A percentile compares a stretch with the other conserved stretches of the same genome.
These are phyloP conservation scores for Eupithecia inturbata DNA, from an alignment of 2,888 invertebrate genomes.

Conservation along the genomic window DNA sequence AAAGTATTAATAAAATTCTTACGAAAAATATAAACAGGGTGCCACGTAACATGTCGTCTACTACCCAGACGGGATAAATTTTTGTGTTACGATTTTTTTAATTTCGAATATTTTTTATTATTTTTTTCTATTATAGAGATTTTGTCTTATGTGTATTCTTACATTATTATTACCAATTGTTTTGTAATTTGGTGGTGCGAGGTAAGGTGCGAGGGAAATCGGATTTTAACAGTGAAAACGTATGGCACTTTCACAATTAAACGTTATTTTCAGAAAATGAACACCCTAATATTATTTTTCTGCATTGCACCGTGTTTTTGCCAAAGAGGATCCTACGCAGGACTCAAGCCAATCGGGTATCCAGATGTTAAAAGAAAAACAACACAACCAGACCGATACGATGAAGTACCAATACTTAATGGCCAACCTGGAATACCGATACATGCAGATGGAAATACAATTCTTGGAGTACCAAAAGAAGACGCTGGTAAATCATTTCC, in stretches of 20 bases:
- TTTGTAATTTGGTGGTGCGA: no score
- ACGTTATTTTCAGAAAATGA: constrained; percentile 13
- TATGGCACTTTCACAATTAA: no score
- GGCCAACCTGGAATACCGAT: not conserved
- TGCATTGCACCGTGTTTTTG: constrained; percentile 34
- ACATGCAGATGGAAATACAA: not conserved
- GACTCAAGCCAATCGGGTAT: constrained; percentile 3
- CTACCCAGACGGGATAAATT: no score
- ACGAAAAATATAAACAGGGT: no score
- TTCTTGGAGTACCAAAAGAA: not conserved
- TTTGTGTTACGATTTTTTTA: no score
- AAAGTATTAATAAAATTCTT: not conserved
- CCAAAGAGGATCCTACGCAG: constrained; percentile 47
- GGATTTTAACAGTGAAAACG: no score
- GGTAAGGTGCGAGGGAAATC: no score
- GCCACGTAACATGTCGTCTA: no score
- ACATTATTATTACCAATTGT: no score
- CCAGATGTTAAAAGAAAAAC: not conserved
- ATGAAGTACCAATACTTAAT: not conserved
- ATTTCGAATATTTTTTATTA: no score
- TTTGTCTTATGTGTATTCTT: no score
- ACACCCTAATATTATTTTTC: not conserved
- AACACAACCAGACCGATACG: not conserved
- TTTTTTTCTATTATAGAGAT: no score
- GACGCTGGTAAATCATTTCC: not conserved